Evolutionary conservation across 2,888 invertebrate species (phyloP).

Genomic region (Carabus problematicus): DNA sequence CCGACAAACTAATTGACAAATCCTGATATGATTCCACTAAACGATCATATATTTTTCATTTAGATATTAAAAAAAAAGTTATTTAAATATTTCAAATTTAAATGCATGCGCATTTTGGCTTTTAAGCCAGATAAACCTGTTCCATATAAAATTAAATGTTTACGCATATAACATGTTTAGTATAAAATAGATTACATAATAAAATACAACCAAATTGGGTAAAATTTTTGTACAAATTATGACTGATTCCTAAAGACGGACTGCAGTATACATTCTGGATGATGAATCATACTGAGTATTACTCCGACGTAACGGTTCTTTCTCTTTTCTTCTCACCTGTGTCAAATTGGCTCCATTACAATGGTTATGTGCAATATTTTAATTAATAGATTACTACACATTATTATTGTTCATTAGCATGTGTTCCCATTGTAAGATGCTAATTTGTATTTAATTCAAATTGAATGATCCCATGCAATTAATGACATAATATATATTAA

Average conservation of each 20-base stretch:
- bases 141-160: too few species aligned
- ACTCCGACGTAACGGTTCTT: conserved; percentile 34
- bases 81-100: too few species aligned
- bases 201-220: conserved; percentile 14
- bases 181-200: conserved; percentile 28
- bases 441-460: neutral
- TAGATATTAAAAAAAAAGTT: too few species aligned
- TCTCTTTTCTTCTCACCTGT: conserved; percentile 24
- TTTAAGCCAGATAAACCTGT: too few species aligned
- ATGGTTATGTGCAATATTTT: neutral
- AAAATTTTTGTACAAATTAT: conserved; percentile 18
- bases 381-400: neutral
- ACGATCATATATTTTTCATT: too few species aligned
- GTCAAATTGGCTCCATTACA: neutral
- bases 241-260: conserved; percentile 23
- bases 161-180: conserved; percentile 29
- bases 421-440: too few species aligned
- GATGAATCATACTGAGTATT: conserved; percentile 37
- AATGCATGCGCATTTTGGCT: too few species aligned
- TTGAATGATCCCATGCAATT: neutral
- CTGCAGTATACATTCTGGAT: conserved; percentile 24
- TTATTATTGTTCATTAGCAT: neutral
- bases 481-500: too few species aligned
- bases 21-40: too few species aligned
- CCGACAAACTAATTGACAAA: too few species aligned